Conservation (phyloP, 2,888 invertebrate genomes). For the Zele albiditarsus region DNA sequence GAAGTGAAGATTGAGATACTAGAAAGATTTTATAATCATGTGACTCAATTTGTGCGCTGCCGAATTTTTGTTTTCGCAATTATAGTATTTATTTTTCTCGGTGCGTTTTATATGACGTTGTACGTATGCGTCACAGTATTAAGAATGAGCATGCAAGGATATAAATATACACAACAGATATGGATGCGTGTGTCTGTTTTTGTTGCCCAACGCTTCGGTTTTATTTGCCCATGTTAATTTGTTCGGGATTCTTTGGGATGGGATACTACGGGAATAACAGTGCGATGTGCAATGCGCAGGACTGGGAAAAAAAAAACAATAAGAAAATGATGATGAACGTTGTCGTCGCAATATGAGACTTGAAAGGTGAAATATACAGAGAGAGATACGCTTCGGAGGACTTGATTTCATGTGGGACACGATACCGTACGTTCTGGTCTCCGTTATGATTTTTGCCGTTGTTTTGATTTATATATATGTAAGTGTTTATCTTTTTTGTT, state of each 20-base stretch:
- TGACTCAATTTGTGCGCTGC: not conserved
- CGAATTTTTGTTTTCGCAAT: not conserved
- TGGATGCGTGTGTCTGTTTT: not conserved
- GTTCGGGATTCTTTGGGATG: not conserved
- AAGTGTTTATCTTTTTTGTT: slow-evolving; percentile 35
- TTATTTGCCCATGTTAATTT: not conserved
- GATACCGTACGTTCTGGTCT: slow-evolving; percentile 55
- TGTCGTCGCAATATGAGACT: slow-evolving; percentile 2
- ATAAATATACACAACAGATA: not conserved
- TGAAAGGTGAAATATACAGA: not conserved
- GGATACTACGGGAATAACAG: not conserved
- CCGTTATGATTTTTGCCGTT: slow-evolving; percentile 58
- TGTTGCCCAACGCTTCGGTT: not conserved
- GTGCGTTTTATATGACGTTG: slow-evolving; percentile 7
- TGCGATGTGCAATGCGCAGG: not conserved
- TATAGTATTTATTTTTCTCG: not conserved
- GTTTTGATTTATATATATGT: slow-evolving; percentile 36
- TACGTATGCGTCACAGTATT: not conserved
- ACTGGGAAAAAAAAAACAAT: not conserved
- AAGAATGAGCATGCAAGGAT: not conserved
- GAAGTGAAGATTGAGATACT: not conserved
- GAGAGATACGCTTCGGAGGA: slow-evolving; percentile 50
- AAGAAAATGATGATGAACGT: not conserved
- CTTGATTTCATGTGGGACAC: slow-evolving; percentile 61
- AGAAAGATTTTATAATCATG: not conserved